Evolutionary conservation across 2,888 invertebrate species (phyloP).

Genomic region (Linnaemya tessellans): DNA sequence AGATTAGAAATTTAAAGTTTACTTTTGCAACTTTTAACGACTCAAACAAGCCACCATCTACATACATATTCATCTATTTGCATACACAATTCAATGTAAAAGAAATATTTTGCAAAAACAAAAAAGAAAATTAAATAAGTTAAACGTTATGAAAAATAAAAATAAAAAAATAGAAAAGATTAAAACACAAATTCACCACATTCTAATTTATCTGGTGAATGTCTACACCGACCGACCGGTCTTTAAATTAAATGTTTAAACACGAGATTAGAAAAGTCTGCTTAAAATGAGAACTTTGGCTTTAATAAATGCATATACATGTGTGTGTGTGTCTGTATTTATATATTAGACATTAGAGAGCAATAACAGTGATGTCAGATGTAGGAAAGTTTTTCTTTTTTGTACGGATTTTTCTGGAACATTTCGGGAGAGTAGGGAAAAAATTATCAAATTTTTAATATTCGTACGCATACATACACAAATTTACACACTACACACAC

Average conservation of each 20-base stretch:
- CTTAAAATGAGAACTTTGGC: constrained; percentile 33
- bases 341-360: constrained; percentile 38
- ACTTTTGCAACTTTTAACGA: constrained; percentile 51
- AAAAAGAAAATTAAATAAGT: constrained; percentile 25
- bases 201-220: constrained; percentile 63
- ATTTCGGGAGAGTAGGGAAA: too few relatives aligned
- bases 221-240: constrained; percentile 50
- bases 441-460: too few relatives aligned
- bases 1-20: constrained; percentile 56
- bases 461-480: too few relatives aligned
- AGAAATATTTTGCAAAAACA: constrained; percentile 36
- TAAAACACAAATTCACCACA: constrained; percentile 63
- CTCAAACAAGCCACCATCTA: constrained; percentile 33
- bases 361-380: neutral
- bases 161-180: neutral
- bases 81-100: constrained; percentile 29
- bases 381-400: neutral
- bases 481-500: too few relatives aligned
- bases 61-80: too few relatives aligned
- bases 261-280: constrained; percentile 53
- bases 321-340: neutral
- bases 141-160: constrained; percentile 20
- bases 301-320: neutral
- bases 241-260: constrained; percentile 54
- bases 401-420: too few relatives aligned